Conservation (phyloP, 2,113 vertebrate genomes). For the Hippocampus zosterae region DNA sequence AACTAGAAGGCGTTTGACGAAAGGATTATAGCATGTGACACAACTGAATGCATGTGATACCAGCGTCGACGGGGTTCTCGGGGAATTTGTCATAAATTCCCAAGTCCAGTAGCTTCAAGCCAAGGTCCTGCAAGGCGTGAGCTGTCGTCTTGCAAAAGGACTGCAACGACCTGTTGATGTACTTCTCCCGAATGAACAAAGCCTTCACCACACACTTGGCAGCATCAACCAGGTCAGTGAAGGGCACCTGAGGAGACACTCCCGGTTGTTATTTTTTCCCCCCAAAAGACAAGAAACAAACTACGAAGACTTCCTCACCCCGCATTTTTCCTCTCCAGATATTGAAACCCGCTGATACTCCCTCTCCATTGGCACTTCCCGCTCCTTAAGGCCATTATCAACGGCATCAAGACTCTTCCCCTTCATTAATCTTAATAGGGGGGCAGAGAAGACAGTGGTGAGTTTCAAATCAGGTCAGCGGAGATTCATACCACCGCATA, state of each 20-base stretch:
- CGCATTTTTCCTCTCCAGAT: constrained; percentile 93
- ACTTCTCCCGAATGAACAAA: constrained; percentile 90
- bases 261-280: too few species aligned
- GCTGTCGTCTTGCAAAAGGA: constrained; percentile 85
- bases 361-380: constrained; percentile 73
- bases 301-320: constrained; percentile 71
- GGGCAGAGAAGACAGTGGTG: background rate
- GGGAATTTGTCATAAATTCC: constrained; percentile 75
- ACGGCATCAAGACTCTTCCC: constrained; percentile 75
- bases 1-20: background rate
- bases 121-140: constrained; percentile 81
- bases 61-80: constrained; percentile 82
- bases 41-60: constrained; percentile 56
- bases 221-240: constrained; percentile 89
- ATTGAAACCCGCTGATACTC: constrained; percentile 92
- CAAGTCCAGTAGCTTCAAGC: constrained; percentile 75
- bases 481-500: too few species aligned
- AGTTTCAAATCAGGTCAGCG: background rate
- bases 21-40: background rate
- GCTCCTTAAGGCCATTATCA: constrained; percentile 74
- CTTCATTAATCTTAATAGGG: constrained; percentile 73
- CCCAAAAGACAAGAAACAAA: background rate
- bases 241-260: constrained; percentile 79
- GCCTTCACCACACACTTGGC: constrained; percentile 95
- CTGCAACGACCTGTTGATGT: constrained; percentile 84